Percentiles rank a stretch among this genome's conserved stretches.
phyloP scores from a whole-genome alignment of 1,140 invertebrate species.

The Achatina immaculata region DNA sequence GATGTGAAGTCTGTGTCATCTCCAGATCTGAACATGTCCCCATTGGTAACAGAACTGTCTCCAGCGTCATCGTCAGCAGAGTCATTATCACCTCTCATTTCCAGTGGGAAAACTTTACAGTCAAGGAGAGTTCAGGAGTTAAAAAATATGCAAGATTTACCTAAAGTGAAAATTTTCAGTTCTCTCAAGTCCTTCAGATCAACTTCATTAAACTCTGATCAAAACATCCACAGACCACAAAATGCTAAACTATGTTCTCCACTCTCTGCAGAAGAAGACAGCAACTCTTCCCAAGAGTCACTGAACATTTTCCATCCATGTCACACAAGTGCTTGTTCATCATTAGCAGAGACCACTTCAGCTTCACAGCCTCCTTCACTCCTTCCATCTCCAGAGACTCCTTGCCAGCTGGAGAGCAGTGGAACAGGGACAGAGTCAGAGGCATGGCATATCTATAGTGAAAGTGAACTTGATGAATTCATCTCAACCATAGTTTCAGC shows the following conservation, averaged over 20 bases:
- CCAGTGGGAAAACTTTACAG: neutral
- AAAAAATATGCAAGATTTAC: neutral
- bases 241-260: neutral
- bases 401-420: neutral
- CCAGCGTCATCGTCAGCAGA: neutral
- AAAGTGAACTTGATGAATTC: constrained; percentile 19
- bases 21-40: neutral
- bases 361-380: neutral
- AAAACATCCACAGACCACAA: neutral
- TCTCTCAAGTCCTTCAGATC: neutral
- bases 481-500: neutral
- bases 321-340: neutral
- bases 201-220: neutral
- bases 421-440: neutral
- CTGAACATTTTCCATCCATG: neutral
- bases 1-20: neutral
- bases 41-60: neutral
- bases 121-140: neutral
- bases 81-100: neutral
- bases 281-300: neutral
- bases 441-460: constrained; percentile 6
- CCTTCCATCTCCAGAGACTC: neutral
- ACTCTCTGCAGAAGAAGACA: neutral
- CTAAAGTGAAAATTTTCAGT: neutral
- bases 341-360: neutral